These are phyloP conservation scores for Actenoides hombroni DNA, from an alignment of 2,113 vertebrate genomes.

Conservation along the genomic window DNA sequence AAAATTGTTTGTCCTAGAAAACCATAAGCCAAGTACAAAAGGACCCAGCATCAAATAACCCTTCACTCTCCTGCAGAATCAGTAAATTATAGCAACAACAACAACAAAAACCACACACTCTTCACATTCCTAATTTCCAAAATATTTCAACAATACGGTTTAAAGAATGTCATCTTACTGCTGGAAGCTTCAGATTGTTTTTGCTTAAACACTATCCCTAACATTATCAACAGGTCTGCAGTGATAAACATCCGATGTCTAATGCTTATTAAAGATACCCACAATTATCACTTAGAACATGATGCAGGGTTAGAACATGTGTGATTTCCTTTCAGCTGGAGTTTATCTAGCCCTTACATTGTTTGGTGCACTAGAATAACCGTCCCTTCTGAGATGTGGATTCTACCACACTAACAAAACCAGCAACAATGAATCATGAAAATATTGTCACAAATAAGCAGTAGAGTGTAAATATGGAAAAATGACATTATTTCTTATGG, in stretches of 20 bases:
- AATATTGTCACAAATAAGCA: not conserved
- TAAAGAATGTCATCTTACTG: not conserved
- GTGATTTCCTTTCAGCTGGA: not conserved
- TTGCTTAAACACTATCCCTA: not conserved
- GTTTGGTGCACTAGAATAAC: not conserved
- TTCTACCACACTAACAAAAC: not conserved
- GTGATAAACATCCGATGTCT: not conserved
- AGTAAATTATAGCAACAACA: not conserved
- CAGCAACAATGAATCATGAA: not conserved
- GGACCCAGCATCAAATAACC: not conserved
- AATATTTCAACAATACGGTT: not conserved
- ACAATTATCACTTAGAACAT: not conserved
- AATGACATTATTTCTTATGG: not conserved
- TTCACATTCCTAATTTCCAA: not conserved
- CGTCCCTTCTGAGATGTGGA: not conserved
- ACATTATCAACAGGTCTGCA: not conserved
- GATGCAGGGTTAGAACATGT: not conserved
- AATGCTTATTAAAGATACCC: not conserved
- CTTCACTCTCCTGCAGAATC: not conserved
- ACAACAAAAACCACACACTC: not conserved
- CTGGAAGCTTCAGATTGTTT: not conserved
- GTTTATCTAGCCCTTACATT: not conserved
- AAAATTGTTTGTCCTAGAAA: not conserved
- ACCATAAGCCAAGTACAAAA: not conserved
- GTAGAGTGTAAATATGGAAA: not conserved